Conservation (phyloP, 2,888 invertebrate species). For the Pegoplata infirma region DNA sequence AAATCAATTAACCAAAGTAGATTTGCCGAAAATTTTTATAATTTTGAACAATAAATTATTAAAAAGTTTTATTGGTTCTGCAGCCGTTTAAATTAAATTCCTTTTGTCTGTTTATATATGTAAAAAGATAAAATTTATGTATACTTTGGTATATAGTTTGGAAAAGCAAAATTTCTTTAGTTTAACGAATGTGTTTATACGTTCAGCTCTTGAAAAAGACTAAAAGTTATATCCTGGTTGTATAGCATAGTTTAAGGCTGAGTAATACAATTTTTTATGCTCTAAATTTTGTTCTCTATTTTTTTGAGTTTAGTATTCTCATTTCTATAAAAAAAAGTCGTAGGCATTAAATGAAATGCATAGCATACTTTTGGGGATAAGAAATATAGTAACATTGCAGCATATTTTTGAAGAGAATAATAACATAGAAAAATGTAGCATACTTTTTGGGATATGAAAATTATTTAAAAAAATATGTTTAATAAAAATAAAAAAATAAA, state of each 20-base stretch:
- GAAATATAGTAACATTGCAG: too few relatives aligned
- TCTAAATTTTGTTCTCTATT: conserved; percentile 1
- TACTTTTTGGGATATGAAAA: too few relatives aligned
- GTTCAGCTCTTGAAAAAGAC: conserved; percentile 45
- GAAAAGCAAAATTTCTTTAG: not conserved
- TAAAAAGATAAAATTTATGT: not conserved
- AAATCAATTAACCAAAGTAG: not conserved
- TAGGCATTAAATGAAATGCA: too few relatives aligned
- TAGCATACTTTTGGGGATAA: not conserved
- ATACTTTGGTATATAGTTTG: not conserved
- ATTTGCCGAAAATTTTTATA: not conserved
- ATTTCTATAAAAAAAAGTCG: not conserved
- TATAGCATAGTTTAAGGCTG: conserved; percentile 55
- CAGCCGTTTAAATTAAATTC: not conserved
- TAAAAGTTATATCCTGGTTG: conserved; percentile 42
- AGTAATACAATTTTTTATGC: not conserved
- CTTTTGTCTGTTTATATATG: not conserved
- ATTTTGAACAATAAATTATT: not conserved
- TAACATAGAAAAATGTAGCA: too few relatives aligned
- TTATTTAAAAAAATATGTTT: too few relatives aligned
- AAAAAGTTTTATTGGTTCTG: not conserved
- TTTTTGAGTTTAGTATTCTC: conserved; percentile 6
- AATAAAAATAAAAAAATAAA: too few relatives aligned
- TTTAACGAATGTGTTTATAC: conserved; percentile 6
- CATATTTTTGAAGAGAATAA: too few relatives aligned